Conservation (phyloP, 2,113 vertebrate species). For the Heteronetta atricapilla region DNA sequence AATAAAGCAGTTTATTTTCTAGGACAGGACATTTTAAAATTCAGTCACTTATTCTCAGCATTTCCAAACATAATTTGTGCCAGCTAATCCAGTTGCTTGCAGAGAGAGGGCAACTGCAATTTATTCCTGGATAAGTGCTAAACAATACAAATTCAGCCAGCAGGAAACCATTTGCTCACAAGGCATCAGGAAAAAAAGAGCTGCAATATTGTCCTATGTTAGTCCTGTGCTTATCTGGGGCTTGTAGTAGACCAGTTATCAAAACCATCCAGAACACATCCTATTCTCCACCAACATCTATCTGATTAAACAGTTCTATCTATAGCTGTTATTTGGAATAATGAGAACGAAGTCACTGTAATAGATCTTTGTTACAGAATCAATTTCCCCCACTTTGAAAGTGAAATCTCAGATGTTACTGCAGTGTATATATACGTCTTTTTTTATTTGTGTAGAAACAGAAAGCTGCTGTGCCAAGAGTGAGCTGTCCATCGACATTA, state of each 20-base stretch:
- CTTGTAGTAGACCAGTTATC: constrained; percentile 2
- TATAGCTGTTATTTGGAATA: constrained; percentile 21
- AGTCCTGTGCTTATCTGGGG: neutral
- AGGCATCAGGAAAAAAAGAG: neutral
- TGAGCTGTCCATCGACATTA: neutral
- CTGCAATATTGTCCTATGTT: neutral
- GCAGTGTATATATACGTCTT: neutral
- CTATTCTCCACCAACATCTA: neutral
- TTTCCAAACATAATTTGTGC: neutral
- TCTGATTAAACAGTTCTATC: neutral
- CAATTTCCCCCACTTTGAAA: neutral
- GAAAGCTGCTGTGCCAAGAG: neutral
- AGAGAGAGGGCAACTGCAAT: neutral
- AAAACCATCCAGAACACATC: neutral
- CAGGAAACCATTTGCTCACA: constrained; percentile 7
- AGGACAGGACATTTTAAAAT: constrained; percentile 25
- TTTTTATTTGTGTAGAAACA: neutral
- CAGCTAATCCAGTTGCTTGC: constrained; percentile 10
- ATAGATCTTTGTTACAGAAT: constrained; percentile 25
- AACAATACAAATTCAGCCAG: neutral
- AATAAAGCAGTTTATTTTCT: constrained; percentile 46
- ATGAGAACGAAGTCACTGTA: neutral
- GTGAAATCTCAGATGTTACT: constrained; percentile 7
- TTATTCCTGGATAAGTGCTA: neutral
- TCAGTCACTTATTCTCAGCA: neutral